Evolutionary conservation across 2,113 vertebrate species (phyloP), one percentile per base, ranked within the genome.

Genomic region (Nycticorax nycticorax): DNA sequence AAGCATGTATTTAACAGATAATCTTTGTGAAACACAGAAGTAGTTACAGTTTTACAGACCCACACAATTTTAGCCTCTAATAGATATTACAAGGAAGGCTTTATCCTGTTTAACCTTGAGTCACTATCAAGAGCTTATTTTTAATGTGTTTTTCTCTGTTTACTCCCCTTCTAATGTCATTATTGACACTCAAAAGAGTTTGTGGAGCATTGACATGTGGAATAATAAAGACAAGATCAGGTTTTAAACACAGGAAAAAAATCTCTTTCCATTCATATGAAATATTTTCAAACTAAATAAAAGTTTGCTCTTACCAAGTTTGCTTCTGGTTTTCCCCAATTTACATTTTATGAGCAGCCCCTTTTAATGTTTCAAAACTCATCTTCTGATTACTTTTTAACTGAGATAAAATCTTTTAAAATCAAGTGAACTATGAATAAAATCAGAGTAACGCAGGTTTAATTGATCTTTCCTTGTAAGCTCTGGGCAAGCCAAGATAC

Each of bases 271-370:
- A 69, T 89, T 93, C 59, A 30, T 32, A 66, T 52, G 22, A 4
- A 20, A 76, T 89, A 73, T 80, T 92, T 94, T 94, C 45, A 77
- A 83, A 63, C 80, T 11, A 80, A 96, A 96, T 72, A 81, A 50
- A 90, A 32, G 32, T 78, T 88, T 47, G 11, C 50, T 67, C 55
- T 77, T n/a, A 89, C 41, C 47, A 48, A 52, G 35, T 48, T 75
- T 78, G 43, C 8, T 39, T 89, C 60, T 79, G 21, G 10, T 30
- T 91, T 96, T 84, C 56, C 67, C 53, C 8, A 8, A 24, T 87
- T 85, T 75, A 18, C 13, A 35, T 87, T 85, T 87, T 52, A 45
- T 20, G 24, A 75, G 74, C 39, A 57, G 24, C 0, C 4, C 45
- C 23, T 53, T 92, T 78, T 53, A n/a, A 0, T 43, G 33, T 21